Evolutionary conservation across 2,888 invertebrate species (phyloP).

Genomic region (Drosophila neotestacea): DNA sequence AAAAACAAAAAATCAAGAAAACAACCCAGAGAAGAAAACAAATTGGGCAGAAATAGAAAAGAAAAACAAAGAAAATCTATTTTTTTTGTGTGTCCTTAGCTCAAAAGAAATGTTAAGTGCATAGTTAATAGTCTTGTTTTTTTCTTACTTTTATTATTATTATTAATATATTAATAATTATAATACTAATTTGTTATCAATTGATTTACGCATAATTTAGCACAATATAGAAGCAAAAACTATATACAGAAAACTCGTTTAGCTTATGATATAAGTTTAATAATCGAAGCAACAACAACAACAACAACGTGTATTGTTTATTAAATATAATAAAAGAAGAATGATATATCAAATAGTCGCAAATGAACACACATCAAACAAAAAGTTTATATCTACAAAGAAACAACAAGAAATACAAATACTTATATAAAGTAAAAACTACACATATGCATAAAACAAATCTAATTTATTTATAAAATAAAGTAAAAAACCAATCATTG

Average conservation of each 20-base stretch:
- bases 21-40: slow-evolving; percentile 26
- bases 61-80: slow-evolving; percentile 17
- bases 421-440: slow-evolving; percentile 48
- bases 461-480: slow-evolving; percentile 77
- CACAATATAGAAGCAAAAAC: slow-evolving; percentile 51
- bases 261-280: slow-evolving; percentile 40
- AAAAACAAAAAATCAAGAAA: slow-evolving; percentile 26
- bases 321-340: slow-evolving; percentile 20
- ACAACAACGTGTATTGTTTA: slow-evolving; percentile 23
- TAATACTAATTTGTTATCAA: slow-evolving; percentile 69
- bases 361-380: slow-evolving; percentile 69
- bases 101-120: slow-evolving; percentile 49
- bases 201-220: slow-evolving; percentile 73
- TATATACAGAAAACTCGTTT: slow-evolving; percentile 32
- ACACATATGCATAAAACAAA: slow-evolving; percentile 67
- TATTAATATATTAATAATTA: slow-evolving; percentile 41
- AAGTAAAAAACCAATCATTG: slow-evolving; percentile 68
- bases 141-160: slow-evolving; percentile 55
- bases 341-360: slow-evolving; percentile 61
- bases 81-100: slow-evolving; percentile 47
- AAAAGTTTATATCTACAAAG: slow-evolving; percentile 59
- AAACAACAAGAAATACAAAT: slow-evolving; percentile 39
- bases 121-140: slow-evolving; percentile 59
- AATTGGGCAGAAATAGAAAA: slow-evolving; percentile 34
- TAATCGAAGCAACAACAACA: slow-evolving; percentile 28